A percentile compares a stretch with the other conserved stretches of the same genome.
phyloP scores from a whole-genome alignment of 2,113 vertebrate genomes.

The Grus americana region DNA sequence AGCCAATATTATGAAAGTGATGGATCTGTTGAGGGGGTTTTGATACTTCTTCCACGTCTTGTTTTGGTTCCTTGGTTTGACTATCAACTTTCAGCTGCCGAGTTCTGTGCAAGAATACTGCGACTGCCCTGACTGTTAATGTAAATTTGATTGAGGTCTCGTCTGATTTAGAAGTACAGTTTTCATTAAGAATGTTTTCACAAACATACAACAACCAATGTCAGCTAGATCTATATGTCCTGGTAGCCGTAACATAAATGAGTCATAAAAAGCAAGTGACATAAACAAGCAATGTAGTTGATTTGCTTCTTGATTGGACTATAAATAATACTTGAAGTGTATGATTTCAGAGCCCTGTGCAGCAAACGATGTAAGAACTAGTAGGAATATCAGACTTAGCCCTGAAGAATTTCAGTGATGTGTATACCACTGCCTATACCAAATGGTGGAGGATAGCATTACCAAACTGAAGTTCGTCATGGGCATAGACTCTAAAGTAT shows the following conservation, averaged over 20 bases:
- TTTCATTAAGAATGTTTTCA: background rate
- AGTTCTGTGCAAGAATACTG: background rate
- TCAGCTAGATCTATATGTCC: background rate
- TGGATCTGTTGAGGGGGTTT: background rate
- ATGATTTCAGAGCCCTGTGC: background rate
- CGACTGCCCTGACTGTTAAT: background rate
- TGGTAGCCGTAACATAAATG: background rate
- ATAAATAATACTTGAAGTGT: background rate
- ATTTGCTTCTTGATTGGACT: constrained; percentile 7
- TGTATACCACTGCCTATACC: background rate
- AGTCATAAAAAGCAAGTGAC: constrained; percentile 27
- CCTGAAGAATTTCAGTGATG: background rate
- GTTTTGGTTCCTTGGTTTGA: background rate
- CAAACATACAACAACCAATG: background rate
- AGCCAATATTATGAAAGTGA: background rate
- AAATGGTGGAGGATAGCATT: background rate
- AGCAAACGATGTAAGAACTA: background rate
- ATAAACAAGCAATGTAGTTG: background rate
- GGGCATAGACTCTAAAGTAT: background rate
- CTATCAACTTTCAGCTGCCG: background rate
- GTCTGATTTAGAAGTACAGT: background rate
- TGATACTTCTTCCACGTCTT: background rate
- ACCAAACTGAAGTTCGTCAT: background rate
- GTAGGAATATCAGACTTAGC: background rate
- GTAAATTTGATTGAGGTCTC: constrained; percentile 1